Conservation (phyloP, 2,888 invertebrate species). For the Blastobasis lacticolella region DNA sequence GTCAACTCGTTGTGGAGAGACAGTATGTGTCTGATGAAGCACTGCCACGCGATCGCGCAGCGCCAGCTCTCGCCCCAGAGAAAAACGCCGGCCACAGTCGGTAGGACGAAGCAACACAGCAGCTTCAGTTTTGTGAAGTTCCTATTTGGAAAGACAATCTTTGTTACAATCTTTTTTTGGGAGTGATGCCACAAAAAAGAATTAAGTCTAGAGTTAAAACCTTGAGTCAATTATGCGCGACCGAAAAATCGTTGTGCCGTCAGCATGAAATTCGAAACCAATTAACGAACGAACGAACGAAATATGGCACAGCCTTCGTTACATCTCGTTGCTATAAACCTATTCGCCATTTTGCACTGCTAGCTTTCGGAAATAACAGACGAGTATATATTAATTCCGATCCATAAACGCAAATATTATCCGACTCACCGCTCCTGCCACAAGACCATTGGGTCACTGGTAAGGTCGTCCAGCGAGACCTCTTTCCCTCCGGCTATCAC, state of each 20-base stretch:
- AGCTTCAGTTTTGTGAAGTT: not conserved
- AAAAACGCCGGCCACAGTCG: not conserved
- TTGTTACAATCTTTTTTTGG: too few relatives aligned
- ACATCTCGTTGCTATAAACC: not conserved
- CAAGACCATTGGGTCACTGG: not conserved
- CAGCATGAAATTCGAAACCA: too few relatives aligned
- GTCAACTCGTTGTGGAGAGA: slow-evolving; percentile 82
- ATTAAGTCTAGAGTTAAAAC: too few relatives aligned
- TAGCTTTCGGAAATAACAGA: not conserved
- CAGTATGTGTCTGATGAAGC: slow-evolving; percentile 77
- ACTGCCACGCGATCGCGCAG: slow-evolving; percentile 76
- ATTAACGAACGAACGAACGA: too few relatives aligned
- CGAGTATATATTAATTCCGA: not conserved
- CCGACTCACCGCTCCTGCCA: not conserved
- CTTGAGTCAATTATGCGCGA: too few relatives aligned
- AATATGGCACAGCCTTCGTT: too few relatives aligned
- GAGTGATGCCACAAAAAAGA: too few relatives aligned
- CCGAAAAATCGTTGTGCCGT: too few relatives aligned
- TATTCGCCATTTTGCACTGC: not conserved
- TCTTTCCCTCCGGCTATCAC: slow-evolving; percentile 79
- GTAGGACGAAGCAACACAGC: slow-evolving; percentile 1
- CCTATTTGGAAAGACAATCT: too few relatives aligned
- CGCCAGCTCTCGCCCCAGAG: slow-evolving; percentile 74
- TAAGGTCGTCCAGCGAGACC: not conserved
- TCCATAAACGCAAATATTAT: not conserved